Evolutionary conservation across 1,140 invertebrate species (phyloP), one percentile per base, ranked within the genome.

Genomic region (Nylanderia fulva): DNA sequence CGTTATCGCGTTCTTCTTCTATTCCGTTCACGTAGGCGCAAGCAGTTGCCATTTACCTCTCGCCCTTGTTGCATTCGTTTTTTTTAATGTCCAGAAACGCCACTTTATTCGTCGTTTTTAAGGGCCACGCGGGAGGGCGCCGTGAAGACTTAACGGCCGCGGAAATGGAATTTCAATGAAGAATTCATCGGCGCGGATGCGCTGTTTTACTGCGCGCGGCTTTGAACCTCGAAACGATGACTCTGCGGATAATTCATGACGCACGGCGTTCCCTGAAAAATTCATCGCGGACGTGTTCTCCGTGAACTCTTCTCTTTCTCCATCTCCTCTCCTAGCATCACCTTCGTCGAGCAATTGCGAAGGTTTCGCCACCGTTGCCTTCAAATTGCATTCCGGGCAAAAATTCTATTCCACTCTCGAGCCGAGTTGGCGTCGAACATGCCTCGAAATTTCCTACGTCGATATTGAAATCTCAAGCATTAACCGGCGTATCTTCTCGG

Each of bases 41-140:
- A 90, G 79, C 88, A 89, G 87, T 84, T 79, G 58, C 84, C 86
- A 24, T 89, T 88, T 79, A 86, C 85, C 80, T 83, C 83, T 82
- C 86, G 68, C 84, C 75, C 86, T 85, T 76, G 87, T 85, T 84
- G 87, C 85, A 63, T 69, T 86, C 60, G 68, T 80, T 76, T 75
- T 88, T 88, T 88, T 89, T 89, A 88, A 86, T 60, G 87, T 72
- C n/a, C 84, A 68, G 29, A 60, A 77, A 18, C 72, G 56, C 21
- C 77, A 85, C 52, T 90, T 88, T 82, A 74, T 83, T 77, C 87
- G 69, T 33, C 42, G 74, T 85, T 87, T 89, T 88, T 83, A 89
- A 82, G 39, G 76, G 82, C 72, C 88, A 85, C 87, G 85, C 52
- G 87, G 85, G 88, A 90, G 39, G 71, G 60, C 52, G 52, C 45